phyloP scores from a whole-genome alignment of 1,140 invertebrate species.

The Caenorhabditis briggsae region DNA sequence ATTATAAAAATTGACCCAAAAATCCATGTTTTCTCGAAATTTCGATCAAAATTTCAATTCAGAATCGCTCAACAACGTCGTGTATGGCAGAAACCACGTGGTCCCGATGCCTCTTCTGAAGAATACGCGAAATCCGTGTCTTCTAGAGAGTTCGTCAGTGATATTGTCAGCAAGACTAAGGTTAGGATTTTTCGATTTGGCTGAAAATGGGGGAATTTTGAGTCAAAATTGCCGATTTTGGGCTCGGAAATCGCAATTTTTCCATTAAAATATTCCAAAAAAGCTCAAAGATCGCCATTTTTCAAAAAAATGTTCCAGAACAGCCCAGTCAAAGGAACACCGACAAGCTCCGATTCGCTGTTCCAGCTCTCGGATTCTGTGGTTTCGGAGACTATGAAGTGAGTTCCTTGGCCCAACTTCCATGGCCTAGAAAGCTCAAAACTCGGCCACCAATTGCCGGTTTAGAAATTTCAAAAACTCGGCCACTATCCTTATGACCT shows the following conservation, averaged over 20 bases:
- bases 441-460: background rate
- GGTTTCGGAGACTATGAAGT: conserved; percentile 2
- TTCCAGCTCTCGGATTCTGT: background rate
- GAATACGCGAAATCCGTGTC: conserved; percentile 30
- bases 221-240: background rate
- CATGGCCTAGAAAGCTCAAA: background rate
- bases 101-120: conserved; percentile 2
- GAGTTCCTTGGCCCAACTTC: background rate
- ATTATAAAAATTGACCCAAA: background rate
- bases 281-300: background rate
- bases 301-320: background rate
- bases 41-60: too few relatives aligned
- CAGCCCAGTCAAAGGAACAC: background rate
- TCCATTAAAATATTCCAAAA: background rate
- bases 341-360: background rate
- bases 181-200: background rate
- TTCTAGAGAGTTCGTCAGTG: conserved; percentile 15
- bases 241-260: too few relatives aligned
- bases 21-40: background rate
- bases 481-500: too few relatives aligned
- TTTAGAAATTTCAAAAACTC: too few relatives aligned
- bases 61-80: conserved; percentile 38
- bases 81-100: conserved; percentile 43
- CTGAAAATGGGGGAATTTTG: background rate
- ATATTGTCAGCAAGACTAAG: conserved; percentile 30